Conservation (phyloP, 64 coral and sea anemone genomes). For the Pocillopora verrucosa region DNA sequence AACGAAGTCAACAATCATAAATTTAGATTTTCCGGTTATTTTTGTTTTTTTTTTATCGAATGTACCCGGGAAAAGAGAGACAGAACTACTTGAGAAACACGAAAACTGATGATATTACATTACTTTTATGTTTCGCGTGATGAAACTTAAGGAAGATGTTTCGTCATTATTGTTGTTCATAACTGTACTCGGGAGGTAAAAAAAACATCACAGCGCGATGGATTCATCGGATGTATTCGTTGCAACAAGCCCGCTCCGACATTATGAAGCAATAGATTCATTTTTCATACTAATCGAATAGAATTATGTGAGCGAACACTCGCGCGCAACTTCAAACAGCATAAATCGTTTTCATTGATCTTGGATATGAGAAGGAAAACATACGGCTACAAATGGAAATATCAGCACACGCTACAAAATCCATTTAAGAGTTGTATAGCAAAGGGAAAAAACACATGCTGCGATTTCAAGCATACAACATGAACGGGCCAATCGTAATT, state of each 20-base stretch:
- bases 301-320: not conserved
- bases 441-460: constrained; percentile 8
- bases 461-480: not conserved
- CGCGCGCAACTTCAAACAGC: not conserved
- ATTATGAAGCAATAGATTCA: not conserved
- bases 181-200: not conserved
- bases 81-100: not conserved
- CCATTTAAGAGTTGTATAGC: not conserved
- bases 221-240: not conserved
- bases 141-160: not conserved
- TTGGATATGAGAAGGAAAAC: not conserved
- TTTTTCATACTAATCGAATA: not conserved
- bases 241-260: not conserved
- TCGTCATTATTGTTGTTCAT: constrained; percentile 3
- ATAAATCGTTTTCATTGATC: not conserved
- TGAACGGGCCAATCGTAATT: constrained; percentile 16
- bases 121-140: not conserved
- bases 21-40: not conserved
- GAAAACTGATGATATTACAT: not conserved
- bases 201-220: not conserved
- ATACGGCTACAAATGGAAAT: not conserved
- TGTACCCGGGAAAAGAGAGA: not conserved
- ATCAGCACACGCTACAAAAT: not conserved
- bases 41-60: not conserved
- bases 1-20: constrained; percentile 7